phyloP scores from a whole-genome alignment of 2,888 invertebrate species.

The Ganaspis brasiliensis region DNA sequence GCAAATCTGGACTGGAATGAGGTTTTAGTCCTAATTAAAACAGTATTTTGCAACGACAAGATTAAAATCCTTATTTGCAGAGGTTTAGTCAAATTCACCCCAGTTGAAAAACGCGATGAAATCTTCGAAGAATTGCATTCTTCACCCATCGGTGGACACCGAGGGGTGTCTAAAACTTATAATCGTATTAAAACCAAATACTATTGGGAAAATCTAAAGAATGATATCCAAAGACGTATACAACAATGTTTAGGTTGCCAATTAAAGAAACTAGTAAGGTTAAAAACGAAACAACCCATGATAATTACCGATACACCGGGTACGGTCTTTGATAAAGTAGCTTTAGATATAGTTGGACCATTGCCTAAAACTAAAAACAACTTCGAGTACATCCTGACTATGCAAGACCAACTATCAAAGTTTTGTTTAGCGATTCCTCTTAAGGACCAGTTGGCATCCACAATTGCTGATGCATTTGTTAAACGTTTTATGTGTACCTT shows the following conservation, averaged over 20 bases:
- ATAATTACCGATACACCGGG: background rate
- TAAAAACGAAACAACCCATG: slow-evolving; percentile 5
- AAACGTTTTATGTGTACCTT: slow-evolving; percentile 58
- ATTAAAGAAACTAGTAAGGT: background rate
- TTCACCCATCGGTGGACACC: background rate
- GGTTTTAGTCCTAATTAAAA: too few species aligned
- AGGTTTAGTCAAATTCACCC: background rate
- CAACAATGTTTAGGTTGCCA: background rate
- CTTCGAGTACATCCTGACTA: background rate
- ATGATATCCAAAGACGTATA: background rate
- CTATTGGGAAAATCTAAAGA: slow-evolving; percentile 7
- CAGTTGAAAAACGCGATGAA: too few species aligned
- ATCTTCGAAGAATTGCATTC: too few species aligned
- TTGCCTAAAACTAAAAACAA: background rate
- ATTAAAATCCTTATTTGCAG: background rate
- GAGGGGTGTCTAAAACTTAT: background rate
- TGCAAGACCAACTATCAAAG: background rate
- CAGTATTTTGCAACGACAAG: too few species aligned
- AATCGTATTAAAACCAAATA: background rate
- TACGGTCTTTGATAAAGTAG: background rate
- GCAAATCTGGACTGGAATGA: too few species aligned
- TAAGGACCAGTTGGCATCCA: slow-evolving; percentile 25
- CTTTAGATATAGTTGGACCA: background rate
- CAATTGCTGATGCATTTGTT: slow-evolving; percentile 59
- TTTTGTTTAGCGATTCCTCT: background rate